These are phyloP conservation scores for Cyphomyrmex costatus DNA, from an alignment of 1,140 invertebrate species.

Conservation along the genomic window DNA sequence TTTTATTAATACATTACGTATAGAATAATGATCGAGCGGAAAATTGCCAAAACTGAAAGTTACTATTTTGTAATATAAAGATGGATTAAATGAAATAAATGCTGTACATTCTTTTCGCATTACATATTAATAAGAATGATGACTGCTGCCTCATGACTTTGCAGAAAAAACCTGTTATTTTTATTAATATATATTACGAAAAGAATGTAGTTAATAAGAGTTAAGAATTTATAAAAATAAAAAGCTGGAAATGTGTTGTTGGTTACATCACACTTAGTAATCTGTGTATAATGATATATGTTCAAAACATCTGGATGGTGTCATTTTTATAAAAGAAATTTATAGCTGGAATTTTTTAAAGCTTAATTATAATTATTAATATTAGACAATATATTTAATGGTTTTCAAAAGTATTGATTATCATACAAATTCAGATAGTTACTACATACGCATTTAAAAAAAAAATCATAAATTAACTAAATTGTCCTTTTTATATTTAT, in stretches of 20 bases:
- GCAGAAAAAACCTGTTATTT: neutral
- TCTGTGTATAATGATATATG: neutral
- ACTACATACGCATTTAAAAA: neutral
- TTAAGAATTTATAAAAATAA: neutral
- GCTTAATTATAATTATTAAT: neutral
- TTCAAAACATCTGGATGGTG: neutral
- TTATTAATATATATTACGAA: neutral
- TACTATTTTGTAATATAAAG: neutral
- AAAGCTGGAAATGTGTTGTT: neutral
- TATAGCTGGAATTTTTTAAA: neutral
- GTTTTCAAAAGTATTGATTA: neutral
- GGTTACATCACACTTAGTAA: neutral
- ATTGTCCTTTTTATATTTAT: neutral
- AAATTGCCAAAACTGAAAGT: neutral
- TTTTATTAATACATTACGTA: neutral
- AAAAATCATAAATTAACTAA: neutral
- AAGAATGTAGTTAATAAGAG: neutral
- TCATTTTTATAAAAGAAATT: neutral
- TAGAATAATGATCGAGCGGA: neutral
- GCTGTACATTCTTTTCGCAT: neutral
- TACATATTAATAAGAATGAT: neutral
- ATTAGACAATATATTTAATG: conserved; percentile 8
- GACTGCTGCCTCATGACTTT: neutral
- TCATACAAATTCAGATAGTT: neutral
- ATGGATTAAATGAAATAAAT: neutral